A percentile compares a stretch with the other conserved stretches of the same genome.
phyloP scores from a whole-genome alignment of 92 coral and sea anemone genomes.

The Siderastrea siderea region DNA sequence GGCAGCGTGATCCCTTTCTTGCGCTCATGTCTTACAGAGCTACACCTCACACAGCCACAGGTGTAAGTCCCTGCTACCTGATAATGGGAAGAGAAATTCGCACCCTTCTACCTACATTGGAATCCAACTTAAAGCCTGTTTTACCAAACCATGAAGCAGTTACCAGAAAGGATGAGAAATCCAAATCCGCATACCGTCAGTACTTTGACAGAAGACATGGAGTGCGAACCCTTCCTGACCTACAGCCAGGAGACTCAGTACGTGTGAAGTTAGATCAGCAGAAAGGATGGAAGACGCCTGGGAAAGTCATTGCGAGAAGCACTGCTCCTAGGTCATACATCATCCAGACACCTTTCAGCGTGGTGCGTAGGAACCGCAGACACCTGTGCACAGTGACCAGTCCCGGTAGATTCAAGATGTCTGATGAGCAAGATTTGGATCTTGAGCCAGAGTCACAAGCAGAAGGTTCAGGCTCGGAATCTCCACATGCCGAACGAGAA shows the following conservation, averaged over 20 bases:
- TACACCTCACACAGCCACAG: slow-evolving; percentile 51
- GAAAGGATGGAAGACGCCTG: too few species aligned
- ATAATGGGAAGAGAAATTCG: too few species aligned
- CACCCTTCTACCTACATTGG: neutral
- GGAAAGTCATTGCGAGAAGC: neutral
- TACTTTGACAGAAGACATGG: slow-evolving; percentile 1
- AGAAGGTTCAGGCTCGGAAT: too few species aligned
- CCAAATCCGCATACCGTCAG: neutral
- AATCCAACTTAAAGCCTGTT: neutral
- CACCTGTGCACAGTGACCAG: too few species aligned
- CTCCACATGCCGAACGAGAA: too few species aligned
- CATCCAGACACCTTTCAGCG: too few species aligned
- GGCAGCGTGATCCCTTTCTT: slow-evolving; percentile 13
- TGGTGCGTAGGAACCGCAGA: too few species aligned
- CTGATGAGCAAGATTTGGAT: too few species aligned
- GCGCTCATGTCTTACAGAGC: slow-evolving; percentile 60
- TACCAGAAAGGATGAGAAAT: neutral
- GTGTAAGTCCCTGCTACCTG: slow-evolving; percentile 29
- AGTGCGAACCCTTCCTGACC: neutral
- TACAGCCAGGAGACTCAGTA: neutral
- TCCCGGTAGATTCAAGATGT: too few species aligned
- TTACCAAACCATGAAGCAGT: neutral
- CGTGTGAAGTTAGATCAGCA: neutral
- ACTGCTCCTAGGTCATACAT: too few species aligned
- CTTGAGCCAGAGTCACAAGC: too few species aligned